Evolutionary conservation across 2,797 vertebrate species (phyloP).

Genomic region (Bradypodion pumilum): DNA sequence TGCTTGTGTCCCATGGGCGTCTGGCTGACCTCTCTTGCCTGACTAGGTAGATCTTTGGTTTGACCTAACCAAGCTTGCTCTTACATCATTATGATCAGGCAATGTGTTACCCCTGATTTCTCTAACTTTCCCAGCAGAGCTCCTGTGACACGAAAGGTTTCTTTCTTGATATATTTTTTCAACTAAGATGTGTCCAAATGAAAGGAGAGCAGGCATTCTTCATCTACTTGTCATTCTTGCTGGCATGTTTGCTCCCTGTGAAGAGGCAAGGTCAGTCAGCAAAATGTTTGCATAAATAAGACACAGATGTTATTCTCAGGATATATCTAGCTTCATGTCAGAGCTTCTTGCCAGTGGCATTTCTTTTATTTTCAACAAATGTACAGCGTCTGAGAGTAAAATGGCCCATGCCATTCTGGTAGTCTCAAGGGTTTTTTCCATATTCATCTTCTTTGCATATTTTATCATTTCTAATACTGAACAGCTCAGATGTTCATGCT

Average conservation of each 20-base stretch:
- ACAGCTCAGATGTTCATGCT: neutral
- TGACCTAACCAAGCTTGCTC: neutral
- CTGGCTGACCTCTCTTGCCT: neutral
- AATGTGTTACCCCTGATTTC: neutral
- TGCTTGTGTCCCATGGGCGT: too few species aligned
- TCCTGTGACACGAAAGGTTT: neutral
- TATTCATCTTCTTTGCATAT: neutral
- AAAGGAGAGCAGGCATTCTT: conserved; percentile 10
- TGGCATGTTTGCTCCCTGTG: conserved; percentile 5
- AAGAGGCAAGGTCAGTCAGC: neutral
- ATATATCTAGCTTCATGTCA: conserved; percentile 12
- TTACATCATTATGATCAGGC: neutral
- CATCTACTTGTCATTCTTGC: conserved; percentile 15
- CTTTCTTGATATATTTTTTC: neutral
- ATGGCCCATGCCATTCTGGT: neutral
- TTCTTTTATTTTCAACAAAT: neutral
- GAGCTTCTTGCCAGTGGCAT: neutral
- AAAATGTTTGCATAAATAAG: conserved; percentile 15
- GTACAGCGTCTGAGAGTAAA: neutral
- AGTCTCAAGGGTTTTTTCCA: neutral
- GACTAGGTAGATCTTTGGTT: neutral
- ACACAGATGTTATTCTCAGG: conserved; percentile 24
- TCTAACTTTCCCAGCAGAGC: neutral
- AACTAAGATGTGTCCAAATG: conserved; percentile 4
- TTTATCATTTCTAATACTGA: neutral